phyloP scores from a whole-genome alignment of 2,888 invertebrate genomes.

The Callimorpha dominula region DNA sequence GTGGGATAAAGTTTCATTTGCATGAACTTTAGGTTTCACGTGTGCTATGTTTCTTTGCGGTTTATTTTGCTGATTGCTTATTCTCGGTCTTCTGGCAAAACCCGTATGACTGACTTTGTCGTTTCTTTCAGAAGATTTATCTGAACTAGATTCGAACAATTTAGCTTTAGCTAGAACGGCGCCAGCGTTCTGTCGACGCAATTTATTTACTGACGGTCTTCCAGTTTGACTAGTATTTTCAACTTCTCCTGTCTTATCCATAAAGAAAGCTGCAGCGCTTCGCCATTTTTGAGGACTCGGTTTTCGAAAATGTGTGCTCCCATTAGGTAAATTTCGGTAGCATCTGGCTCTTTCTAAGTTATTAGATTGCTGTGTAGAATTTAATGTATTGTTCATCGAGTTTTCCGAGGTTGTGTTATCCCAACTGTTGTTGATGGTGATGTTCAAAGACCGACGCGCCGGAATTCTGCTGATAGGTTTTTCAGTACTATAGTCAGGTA shows the following conservation, averaged over 20 bases:
- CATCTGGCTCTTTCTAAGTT: slow-evolving; percentile 59
- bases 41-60: slow-evolving; percentile 64
- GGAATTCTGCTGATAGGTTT: slow-evolving; percentile 71
- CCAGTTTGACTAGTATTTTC: slow-evolving; percentile 84
- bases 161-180: slow-evolving; percentile 93
- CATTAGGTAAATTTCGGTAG: slow-evolving; percentile 65
- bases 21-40: slow-evolving; percentile 67
- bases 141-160: slow-evolving; percentile 89
- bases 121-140: slow-evolving; percentile 77
- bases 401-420: slow-evolving; percentile 68
- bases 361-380: slow-evolving; percentile 65
- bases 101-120: slow-evolving; percentile 68
- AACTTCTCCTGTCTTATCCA: slow-evolving; percentile 81
- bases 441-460: slow-evolving; percentile 73
- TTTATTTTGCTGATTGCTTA: slow-evolving; percentile 66
- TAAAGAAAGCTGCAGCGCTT: slow-evolving; percentile 85
- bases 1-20: slow-evolving; percentile 52
- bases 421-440: slow-evolving; percentile 69
- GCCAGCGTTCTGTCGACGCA: slow-evolving; percentile 92
- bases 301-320: slow-evolving; percentile 52
- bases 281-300: slow-evolving; percentile 82
- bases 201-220: slow-evolving; percentile 90
- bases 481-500: slow-evolving; percentile 69
- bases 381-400: slow-evolving; percentile 67
- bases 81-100: slow-evolving; percentile 79